These are phyloP conservation scores for Procambarus virginalis DNA, from an alignment of 1,140 invertebrate genomes.

Conservation along the genomic window DNA sequence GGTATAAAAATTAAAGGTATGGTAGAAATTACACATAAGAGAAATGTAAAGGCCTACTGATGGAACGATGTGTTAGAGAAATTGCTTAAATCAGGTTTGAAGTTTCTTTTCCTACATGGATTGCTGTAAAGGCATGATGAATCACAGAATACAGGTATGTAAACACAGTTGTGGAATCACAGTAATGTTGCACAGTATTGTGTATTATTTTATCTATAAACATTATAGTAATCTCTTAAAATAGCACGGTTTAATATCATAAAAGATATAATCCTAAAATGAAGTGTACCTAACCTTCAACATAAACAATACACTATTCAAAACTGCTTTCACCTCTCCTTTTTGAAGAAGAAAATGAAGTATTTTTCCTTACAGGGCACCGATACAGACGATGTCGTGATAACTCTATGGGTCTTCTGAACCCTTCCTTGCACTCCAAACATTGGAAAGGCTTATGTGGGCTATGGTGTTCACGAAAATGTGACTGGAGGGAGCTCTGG, in stretches of 20 bases:
- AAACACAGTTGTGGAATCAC: no score
- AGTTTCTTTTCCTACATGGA: no score
- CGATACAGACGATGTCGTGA: constrained; percentile 68
- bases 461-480: constrained; percentile 69
- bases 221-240: no score
- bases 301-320: neutral
- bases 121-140: no score
- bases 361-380: constrained; percentile 61
- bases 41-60: no score
- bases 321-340: constrained; percentile 25
- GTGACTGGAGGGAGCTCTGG: constrained; percentile 68
- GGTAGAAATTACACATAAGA: no score
- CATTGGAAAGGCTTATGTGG: constrained; percentile 68
- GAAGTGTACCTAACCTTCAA: neutral
- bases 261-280: neutral
- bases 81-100: no score
- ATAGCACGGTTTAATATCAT: neutral
- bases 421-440: constrained; percentile 64
- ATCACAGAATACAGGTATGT: no score
- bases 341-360: constrained; percentile 21
- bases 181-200: no score
- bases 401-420: constrained; percentile 67
- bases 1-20: no score
- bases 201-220: no score
- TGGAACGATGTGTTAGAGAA: no score